These are phyloP conservation scores for Carpatolechia fugitivella DNA, from an alignment of 2,888 invertebrate species.

Conservation along the genomic window DNA sequence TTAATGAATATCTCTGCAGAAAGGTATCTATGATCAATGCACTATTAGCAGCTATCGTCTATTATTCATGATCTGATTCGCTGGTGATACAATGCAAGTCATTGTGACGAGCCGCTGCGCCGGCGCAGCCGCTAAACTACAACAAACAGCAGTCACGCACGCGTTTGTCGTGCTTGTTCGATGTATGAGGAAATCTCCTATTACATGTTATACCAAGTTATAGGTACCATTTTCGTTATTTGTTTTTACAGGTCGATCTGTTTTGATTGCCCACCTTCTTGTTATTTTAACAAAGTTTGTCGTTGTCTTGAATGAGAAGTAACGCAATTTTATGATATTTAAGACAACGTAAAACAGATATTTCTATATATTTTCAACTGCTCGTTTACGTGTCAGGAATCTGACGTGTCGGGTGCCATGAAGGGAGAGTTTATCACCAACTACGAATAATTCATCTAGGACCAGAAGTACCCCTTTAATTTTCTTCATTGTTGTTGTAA, in stretches of 20 bases:
- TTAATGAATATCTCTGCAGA: too few relatives aligned
- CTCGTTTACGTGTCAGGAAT: too few relatives aligned
- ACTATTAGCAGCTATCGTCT: too few relatives aligned
- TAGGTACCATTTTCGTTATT: conserved; percentile 33
- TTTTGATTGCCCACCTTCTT: conserved; percentile 12
- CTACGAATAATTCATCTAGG: too few relatives aligned
- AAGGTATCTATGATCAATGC: too few relatives aligned
- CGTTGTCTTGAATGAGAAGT: background rate
- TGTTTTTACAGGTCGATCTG: conserved; percentile 27
- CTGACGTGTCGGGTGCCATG: too few relatives aligned
- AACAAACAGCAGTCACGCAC: background rate
- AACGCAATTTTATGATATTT: background rate
- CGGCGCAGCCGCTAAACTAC: background rate
- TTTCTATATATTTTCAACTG: too few relatives aligned
- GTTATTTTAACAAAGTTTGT: conserved; percentile 8
- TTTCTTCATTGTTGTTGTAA: too few relatives aligned
- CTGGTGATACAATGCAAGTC: background rate
- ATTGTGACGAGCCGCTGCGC: background rate
- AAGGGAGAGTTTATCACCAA: too few relatives aligned
- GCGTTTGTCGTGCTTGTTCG: background rate
- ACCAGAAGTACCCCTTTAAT: too few relatives aligned
- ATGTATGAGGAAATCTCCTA: conserved; percentile 39
- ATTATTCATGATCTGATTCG: too few relatives aligned
- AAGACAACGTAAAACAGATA: too few relatives aligned
- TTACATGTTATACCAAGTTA: conserved; percentile 37